Percentiles rank a stretch among this genome's conserved stretches.
These are phyloP conservation scores for Pseudochirops corinnae DNA, from an alignment of 2,797 vertebrate species.

Conservation along the genomic window DNA sequence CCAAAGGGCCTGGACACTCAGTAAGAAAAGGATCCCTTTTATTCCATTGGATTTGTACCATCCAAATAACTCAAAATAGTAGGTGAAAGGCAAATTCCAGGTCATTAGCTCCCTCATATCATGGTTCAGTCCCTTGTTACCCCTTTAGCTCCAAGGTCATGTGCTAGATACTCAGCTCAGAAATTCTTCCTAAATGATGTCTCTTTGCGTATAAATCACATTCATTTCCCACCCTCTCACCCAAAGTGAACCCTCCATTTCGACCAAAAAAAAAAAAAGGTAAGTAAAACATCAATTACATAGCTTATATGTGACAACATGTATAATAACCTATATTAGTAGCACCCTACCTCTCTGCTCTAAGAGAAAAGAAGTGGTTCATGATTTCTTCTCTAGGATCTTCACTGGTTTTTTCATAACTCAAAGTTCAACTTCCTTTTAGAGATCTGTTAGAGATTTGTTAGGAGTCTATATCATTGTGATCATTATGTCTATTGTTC, in stretches of 20 bases:
- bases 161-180: neutral
- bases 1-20: neutral
- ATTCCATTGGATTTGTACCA: neutral
- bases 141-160: neutral
- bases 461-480: neutral
- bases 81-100: neutral
- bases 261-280: neutral
- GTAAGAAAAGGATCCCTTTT: neutral
- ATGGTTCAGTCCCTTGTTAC: neutral
- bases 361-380: neutral
- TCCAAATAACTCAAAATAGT: neutral
- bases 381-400: neutral
- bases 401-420: neutral
- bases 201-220: neutral
- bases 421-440: neutral
- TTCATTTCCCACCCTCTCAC: neutral
- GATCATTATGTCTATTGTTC: neutral
- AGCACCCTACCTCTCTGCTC: neutral
- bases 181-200: neutral
- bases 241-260: neutral
- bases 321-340: neutral
- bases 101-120: neutral
- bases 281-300: neutral
- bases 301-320: neutral
- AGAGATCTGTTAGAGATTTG: neutral